Conservation (phyloP, 92 coral and sea anemone genomes). For the Heliopora coerulea region DNA sequence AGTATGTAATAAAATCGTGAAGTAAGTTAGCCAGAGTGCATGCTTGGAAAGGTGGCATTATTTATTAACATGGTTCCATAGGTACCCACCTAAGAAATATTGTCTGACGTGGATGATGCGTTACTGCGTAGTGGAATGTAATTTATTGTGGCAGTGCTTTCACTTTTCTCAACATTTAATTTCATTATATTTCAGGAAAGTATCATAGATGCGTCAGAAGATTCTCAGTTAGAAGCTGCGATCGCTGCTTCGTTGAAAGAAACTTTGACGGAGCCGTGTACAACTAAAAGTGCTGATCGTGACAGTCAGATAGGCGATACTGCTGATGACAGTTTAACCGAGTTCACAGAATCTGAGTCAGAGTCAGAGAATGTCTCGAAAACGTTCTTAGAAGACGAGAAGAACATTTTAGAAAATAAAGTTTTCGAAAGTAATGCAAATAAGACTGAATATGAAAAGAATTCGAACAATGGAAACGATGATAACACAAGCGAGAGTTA, state of each 20-base stretch:
- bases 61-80: too few species aligned
- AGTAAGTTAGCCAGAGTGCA: too few species aligned
- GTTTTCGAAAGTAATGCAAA: constrained; percentile 18
- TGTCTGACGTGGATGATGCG: too few species aligned
- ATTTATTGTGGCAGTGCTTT: too few species aligned
- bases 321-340: constrained; percentile 64
- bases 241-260: constrained; percentile 87
- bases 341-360: constrained; percentile 79
- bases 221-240: constrained; percentile 96
- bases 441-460: not conserved
- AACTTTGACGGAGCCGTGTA: constrained; percentile 11
- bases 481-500: constrained; percentile 11
- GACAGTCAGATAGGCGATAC: constrained; percentile 55
- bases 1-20: too few species aligned
- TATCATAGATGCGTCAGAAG: constrained; percentile 96
- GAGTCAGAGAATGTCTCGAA: constrained; percentile 41
- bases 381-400: not conserved
- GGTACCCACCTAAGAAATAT: too few species aligned
- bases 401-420: not conserved
- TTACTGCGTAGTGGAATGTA: too few species aligned
- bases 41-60: too few species aligned
- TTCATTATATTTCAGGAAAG: constrained; percentile 71
- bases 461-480: constrained; percentile 7
- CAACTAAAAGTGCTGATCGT: not conserved
- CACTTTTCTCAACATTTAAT: too few species aligned